Percentiles rank a stretch among this genome's conserved stretches.
Conservation (phyloP, 2,888 invertebrate species). For the Synergus umbraculus region DNA sequence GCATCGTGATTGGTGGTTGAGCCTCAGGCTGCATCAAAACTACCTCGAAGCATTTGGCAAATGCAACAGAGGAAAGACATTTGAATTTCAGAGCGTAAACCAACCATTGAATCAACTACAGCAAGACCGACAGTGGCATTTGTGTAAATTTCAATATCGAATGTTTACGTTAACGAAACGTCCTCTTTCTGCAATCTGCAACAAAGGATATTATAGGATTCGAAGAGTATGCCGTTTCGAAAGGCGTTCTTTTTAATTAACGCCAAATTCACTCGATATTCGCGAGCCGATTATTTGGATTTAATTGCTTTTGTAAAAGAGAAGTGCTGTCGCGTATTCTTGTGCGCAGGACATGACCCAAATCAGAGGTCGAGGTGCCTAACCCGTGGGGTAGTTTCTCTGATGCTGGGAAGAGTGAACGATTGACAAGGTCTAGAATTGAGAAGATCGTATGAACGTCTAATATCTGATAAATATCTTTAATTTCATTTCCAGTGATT, state of each 20-base stretch:
- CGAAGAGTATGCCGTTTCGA: not conserved
- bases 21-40: slow-evolving; percentile 50
- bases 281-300: not conserved
- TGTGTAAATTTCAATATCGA: not conserved
- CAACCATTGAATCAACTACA: slow-evolving; percentile 44
- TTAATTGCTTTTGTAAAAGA: not conserved
- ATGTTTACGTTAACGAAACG: not conserved
- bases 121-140: not conserved
- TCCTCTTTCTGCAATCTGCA: not conserved
- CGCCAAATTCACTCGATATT: not conserved
- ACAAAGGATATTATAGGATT: not conserved
- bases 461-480: too few species aligned
- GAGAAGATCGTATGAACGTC: too few species aligned
- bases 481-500: too few species aligned
- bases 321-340: slow-evolving; percentile 8
- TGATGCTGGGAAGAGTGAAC: not conserved
- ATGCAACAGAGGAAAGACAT: slow-evolving; percentile 52
- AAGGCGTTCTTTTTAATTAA: not conserved
- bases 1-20: slow-evolving; percentile 55
- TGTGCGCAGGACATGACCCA: not conserved
- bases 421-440: not conserved
- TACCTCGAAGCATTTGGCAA: slow-evolving; percentile 46
- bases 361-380: not conserved
- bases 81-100: slow-evolving; percentile 55
- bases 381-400: not conserved